Evolutionary conservation across 2,888 invertebrate species (phyloP), one percentile per base, ranked within the genome.

Genomic region (Hypomecis punctinalis): DNA sequence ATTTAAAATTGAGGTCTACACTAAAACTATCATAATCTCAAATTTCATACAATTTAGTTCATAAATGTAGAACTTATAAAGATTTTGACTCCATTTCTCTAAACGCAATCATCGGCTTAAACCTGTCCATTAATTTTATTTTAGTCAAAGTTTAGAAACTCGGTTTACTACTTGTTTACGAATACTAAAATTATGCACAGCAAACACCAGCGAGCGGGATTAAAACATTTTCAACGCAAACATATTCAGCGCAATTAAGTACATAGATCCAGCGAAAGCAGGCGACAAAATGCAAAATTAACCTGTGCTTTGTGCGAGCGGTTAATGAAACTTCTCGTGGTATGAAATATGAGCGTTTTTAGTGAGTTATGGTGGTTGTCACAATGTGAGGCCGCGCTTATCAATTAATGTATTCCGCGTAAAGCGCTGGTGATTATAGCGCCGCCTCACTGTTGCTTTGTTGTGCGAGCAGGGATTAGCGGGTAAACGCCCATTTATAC

Each of bases 361-460:
- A 74, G 76, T 86, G 85, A 88, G 78, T 86, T 84, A 86, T 79
- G 86, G 81, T 51, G 80, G 77, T 79, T 78, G 81, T 86, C 83
- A 80, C 78, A 71, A 66, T 75, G 82, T 78, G 79, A 80, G 77
- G 77, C 80, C 66, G 72, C 76, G 81, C 76, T 85, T 88, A 89
- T 88, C 88, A 88, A 88, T 88, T 89, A 88, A 89, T 84, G 83
- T 84, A 82, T 84, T 82, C 84, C 72, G 78, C 76, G 80, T 74
- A 76, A 80, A 80, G 79, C 73, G 75, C 65, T 72, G 76, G 79
- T 70, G 75, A 75, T 74, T 66, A 66, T 45, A n/a, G 40, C 48
- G 55, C 56, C 61, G 57, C 65, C 57, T 66, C 65, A 66, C 61
- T 61, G 67, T 69, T 69, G 68, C 71, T 68, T 67, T 64, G 67